A percentile compares a stretch with the other conserved stretches of the same genome.
Conservation (phyloP, 2,888 invertebrate genomes). For the Agrenia bidenticulata region DNA sequence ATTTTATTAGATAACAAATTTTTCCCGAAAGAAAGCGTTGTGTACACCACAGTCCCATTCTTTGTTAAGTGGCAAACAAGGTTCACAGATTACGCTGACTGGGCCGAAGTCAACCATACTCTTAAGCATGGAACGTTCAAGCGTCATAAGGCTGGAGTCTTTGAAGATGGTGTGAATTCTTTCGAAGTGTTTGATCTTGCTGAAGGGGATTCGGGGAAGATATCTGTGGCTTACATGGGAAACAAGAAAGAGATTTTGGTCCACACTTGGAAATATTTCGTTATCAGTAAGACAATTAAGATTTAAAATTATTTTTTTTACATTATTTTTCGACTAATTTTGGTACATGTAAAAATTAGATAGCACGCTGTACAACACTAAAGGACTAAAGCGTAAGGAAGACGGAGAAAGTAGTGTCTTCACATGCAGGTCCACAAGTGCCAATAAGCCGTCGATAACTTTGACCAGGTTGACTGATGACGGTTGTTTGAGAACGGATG, state of each 20-base stretch:
- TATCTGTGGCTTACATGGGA: constrained; percentile 35
- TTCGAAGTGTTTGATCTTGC: constrained; percentile 37
- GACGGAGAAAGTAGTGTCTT: constrained; percentile 30
- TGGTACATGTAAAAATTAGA: too few species aligned
- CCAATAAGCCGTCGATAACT: constrained; percentile 27
- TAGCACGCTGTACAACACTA: constrained; percentile 21
- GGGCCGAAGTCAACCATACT: constrained; percentile 42
- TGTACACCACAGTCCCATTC: constrained; percentile 39
- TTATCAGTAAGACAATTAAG: constrained; percentile 29
- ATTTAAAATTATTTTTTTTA: background rate
- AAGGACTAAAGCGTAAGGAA: constrained; percentile 34
- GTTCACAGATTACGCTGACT: constrained; percentile 41
- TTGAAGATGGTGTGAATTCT: constrained; percentile 39
- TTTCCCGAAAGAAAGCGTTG: constrained; percentile 23
- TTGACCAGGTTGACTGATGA: constrained; percentile 27
- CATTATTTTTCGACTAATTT: background rate
- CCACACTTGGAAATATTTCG: constrained; percentile 40
- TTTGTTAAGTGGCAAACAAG: constrained; percentile 44
- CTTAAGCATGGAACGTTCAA: constrained; percentile 32
- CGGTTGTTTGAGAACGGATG: constrained; percentile 28
- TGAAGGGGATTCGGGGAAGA: constrained; percentile 39
- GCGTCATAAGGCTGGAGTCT: constrained; percentile 34
- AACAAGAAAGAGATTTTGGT: constrained; percentile 29
- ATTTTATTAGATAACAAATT: constrained; percentile 33
- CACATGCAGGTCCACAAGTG: constrained; percentile 31